A percentile compares a stretch with the other conserved stretches of the same genome.
phyloP scores from a whole-genome alignment of 2,797 vertebrate species.

The Hapalemur alaotrensis region DNA sequence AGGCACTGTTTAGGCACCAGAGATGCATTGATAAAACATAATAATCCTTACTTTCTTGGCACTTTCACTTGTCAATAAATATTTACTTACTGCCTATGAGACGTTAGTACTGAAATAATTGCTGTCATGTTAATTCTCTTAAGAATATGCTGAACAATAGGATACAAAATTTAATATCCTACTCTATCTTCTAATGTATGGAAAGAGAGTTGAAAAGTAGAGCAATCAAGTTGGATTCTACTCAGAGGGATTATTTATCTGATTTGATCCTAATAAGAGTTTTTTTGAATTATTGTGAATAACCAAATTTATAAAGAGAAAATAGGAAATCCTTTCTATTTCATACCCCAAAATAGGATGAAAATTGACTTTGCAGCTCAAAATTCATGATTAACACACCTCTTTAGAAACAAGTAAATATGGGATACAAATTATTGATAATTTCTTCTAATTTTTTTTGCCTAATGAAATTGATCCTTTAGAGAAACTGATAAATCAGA shows the following conservation, averaged over 20 bases:
- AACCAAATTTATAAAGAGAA: neutral
- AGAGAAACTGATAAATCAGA: neutral
- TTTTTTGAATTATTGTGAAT: neutral
- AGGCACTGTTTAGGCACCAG: neutral
- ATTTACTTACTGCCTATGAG: neutral
- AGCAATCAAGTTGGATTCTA: neutral
- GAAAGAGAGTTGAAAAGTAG: neutral
- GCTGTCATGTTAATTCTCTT: neutral
- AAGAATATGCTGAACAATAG: slow-evolving; percentile 21
- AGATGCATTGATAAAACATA: neutral
- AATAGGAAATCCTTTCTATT: neutral
- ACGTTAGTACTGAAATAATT: neutral
- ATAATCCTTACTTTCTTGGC: neutral
- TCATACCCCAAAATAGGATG: neutral
- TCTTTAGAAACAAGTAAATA: neutral
- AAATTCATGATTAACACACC: neutral
- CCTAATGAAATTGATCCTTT: neutral
- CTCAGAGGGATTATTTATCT: neutral
- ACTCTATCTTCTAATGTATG: neutral
- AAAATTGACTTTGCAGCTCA: neutral
- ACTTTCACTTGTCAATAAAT: neutral
- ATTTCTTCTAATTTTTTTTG: neutral
- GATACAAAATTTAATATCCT: neutral
- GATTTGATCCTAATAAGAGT: neutral
- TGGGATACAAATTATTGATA: neutral